Evolutionary conservation across 2,113 vertebrate species (phyloP).

Genomic region (Thalassarche chlororhynchos): DNA sequence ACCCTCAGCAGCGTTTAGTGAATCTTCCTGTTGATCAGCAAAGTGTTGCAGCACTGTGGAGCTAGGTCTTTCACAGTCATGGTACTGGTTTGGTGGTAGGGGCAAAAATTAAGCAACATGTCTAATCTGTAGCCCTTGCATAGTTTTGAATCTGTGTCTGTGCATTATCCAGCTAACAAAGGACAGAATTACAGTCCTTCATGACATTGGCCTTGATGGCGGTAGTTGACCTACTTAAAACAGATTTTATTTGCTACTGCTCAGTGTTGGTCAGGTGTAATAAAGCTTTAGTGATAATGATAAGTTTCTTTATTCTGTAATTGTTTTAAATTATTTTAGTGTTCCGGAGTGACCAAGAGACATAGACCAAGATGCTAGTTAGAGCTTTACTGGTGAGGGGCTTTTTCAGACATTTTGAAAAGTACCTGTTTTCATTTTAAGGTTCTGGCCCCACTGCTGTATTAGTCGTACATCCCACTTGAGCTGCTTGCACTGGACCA

Average conservation of each 20-base stretch:
- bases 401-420: neutral
- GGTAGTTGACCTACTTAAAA: neutral
- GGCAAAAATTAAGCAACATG: neutral
- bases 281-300: neutral
- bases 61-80: neutral
- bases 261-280: neutral
- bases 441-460: neutral
- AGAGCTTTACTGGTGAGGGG: neutral
- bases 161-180: neutral
- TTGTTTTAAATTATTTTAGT: neutral
- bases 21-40: neutral
- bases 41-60: neutral
- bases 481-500: neutral
- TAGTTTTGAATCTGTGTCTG: neutral
- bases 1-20: neutral
- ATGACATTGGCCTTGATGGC: neutral
- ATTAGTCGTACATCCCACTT: neutral
- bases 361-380: neutral
- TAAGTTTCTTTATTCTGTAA: neutral
- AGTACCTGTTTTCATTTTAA: neutral
- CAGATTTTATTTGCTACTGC: neutral
- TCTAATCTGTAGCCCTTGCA: neutral
- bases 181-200: neutral
- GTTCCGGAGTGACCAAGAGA: neutral
- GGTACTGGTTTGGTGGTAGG: neutral